Conservation (phyloP, 1,140 invertebrate species). For the Drosophila pachea region DNA sequence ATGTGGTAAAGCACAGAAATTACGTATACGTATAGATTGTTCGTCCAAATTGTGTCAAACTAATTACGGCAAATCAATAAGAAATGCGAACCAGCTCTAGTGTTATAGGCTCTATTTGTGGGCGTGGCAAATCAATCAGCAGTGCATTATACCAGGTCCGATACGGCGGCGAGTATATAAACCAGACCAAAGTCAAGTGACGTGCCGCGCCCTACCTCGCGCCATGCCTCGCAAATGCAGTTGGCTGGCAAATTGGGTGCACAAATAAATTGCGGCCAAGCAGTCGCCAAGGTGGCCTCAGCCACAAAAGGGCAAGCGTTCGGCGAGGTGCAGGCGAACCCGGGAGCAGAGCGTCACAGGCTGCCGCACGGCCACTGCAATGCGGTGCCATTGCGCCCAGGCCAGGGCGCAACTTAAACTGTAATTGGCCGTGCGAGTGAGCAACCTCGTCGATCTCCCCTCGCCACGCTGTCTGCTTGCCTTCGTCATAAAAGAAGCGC, state of each 20-base stretch:
- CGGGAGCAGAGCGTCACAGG: conserved; percentile 26
- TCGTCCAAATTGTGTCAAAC: conserved; percentile 41
- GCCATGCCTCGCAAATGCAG: conserved; percentile 28
- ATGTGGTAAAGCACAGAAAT: conserved; percentile 1
- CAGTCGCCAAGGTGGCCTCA: conserved; percentile 38
- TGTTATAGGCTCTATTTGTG: not conserved
- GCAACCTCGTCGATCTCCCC: not conserved
- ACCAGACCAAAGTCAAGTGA: conserved; percentile 6
- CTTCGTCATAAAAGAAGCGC: conserved; percentile 30
- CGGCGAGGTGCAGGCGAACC: conserved; percentile 35
- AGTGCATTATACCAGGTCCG: not conserved
- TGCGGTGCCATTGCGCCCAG: conserved; percentile 44
- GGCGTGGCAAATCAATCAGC: not conserved
- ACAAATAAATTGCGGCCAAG: conserved; percentile 50
- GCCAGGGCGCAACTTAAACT: conserved; percentile 48
- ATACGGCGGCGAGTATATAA: not conserved
- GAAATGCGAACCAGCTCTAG: not conserved
- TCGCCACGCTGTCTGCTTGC: not conserved
- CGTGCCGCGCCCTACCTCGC: not conserved
- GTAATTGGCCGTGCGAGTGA: conserved; percentile 71
- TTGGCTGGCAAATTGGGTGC: conserved; percentile 29
- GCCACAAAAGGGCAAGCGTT: conserved; percentile 58
- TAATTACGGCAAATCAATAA: conserved; percentile 65
- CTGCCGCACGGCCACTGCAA: conserved; percentile 53
- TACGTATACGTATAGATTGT: conserved; percentile 34